Evolutionary conservation across 2,888 invertebrate species (phyloP).

Genomic region (Vannuccia rotundouncinata): DNA sequence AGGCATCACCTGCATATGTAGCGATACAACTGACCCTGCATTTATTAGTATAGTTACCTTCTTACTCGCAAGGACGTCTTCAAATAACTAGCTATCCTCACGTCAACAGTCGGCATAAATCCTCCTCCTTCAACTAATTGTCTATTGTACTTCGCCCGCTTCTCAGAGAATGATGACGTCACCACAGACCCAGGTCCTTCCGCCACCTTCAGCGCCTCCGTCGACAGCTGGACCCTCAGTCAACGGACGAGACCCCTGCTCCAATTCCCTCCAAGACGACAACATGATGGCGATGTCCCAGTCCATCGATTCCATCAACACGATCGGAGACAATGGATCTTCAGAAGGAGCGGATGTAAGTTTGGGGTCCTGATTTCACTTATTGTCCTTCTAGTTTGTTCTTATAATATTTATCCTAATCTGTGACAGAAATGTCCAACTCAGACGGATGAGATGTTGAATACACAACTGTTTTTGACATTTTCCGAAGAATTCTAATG

Average conservation of each 20-base stretch:
- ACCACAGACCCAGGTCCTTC: not conserved
- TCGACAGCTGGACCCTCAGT: not conserved
- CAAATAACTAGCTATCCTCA: no score
- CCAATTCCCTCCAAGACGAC: conserved; percentile 21
- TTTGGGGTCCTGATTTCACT: not conserved
- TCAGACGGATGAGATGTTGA: no score
- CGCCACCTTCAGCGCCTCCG: not conserved
- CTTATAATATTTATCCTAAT: not conserved
- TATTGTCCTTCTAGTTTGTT: not conserved
- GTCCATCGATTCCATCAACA: conserved; percentile 38
- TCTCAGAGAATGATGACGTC: not conserved
- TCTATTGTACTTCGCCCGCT: no score
- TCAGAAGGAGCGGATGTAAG: conserved; percentile 28
- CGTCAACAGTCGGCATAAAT: no score
- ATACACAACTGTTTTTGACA: no score
- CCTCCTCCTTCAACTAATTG: no score
- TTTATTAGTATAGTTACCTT: no score
- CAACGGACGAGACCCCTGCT: not conserved
- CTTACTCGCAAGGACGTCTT: no score
- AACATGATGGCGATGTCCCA: conserved; percentile 34
- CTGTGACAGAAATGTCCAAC: no score
- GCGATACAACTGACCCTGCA: no score
- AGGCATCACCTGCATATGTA: no score
- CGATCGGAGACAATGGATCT: conserved; percentile 33
- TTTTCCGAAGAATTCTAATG: no score